These are phyloP conservation scores for Sinocyclocheilus rhinocerous DNA, from an alignment of 2,113 vertebrate species.

Conservation along the genomic window DNA sequence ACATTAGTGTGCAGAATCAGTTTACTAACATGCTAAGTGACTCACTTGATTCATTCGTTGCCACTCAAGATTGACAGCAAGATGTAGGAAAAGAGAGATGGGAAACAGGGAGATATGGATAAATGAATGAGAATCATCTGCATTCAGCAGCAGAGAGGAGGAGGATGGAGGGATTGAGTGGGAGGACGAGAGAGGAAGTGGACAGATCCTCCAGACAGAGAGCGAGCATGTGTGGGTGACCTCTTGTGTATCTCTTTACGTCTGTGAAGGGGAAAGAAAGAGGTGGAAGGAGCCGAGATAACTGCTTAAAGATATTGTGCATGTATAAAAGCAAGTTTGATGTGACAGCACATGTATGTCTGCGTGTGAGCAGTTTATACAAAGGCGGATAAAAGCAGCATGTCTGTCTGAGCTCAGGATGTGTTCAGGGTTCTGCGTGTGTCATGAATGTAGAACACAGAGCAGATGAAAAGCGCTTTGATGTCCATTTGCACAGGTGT, in stretches of 20 bases:
- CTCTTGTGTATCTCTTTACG: conserved; percentile 36
- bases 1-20: neutral
- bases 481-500: conserved; percentile 46
- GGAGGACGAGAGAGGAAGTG: conserved; percentile 44
- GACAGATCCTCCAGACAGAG: conserved; percentile 47
- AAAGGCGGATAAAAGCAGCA: conserved; percentile 34
- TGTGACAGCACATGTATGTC: conserved; percentile 38
- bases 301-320: conserved; percentile 49
- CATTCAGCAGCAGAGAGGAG: conserved; percentile 48
- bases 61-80: neutral
- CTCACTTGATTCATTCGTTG: neutral
- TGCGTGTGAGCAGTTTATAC: conserved; percentile 25
- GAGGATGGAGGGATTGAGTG: conserved; percentile 48
- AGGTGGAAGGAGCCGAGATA: neutral
- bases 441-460: conserved; percentile 56
- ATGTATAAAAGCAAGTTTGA: conserved; percentile 46
- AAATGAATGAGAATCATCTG: conserved; percentile 44
- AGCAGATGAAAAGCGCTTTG: conserved; percentile 36
- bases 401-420: conserved; percentile 46
- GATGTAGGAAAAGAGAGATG: neutral
- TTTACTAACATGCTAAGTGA: neutral
- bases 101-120: conserved; percentile 27
- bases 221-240: conserved; percentile 37
- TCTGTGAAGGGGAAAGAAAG: conserved; percentile 3
- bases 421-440: conserved; percentile 36